These are phyloP conservation scores for Loriculus beryllinus DNA, from an alignment of 2,797 vertebrate genomes.

Conservation along the genomic window DNA sequence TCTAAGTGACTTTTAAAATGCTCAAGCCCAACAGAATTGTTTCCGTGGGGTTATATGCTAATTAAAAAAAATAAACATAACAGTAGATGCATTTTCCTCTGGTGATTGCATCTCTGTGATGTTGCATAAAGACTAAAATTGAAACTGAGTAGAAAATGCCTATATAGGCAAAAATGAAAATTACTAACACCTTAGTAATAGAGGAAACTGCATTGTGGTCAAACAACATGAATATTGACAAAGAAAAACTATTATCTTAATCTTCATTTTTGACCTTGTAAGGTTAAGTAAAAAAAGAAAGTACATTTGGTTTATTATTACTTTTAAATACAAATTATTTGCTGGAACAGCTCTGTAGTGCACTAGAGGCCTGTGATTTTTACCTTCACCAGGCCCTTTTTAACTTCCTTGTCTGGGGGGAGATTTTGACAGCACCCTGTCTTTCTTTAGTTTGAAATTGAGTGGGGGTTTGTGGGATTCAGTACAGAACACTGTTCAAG, in stretches of 20 bases:
- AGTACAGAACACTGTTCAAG: background rate
- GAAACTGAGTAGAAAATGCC: conserved; percentile 51
- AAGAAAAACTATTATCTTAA: conserved; percentile 24
- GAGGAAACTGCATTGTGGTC: background rate
- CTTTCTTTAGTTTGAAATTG: background rate
- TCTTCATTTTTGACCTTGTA: conserved; percentile 17
- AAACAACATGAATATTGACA: conserved; percentile 1
- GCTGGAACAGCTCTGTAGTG: background rate
- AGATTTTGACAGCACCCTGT: background rate
- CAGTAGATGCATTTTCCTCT: conserved; percentile 11
- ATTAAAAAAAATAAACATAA: background rate
- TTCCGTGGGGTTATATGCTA: conserved; percentile 2
- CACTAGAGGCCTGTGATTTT: background rate
- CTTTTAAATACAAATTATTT: conserved; percentile 33
- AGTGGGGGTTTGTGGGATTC: background rate
- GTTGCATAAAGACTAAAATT: conserved; percentile 31
- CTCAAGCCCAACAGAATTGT: background rate
- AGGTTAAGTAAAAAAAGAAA: conserved; percentile 6
- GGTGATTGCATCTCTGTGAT: background rate
- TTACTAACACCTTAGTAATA: background rate
- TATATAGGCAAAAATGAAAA: conserved; percentile 36
- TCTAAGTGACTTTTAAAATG: conserved; percentile 8
- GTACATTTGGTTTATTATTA: background rate
- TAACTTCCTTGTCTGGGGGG: background rate
- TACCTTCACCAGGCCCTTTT: background rate